Evolutionary conservation across 2,888 invertebrate genomes (phyloP).

Genomic region (Sarcophaga subvicina): DNA sequence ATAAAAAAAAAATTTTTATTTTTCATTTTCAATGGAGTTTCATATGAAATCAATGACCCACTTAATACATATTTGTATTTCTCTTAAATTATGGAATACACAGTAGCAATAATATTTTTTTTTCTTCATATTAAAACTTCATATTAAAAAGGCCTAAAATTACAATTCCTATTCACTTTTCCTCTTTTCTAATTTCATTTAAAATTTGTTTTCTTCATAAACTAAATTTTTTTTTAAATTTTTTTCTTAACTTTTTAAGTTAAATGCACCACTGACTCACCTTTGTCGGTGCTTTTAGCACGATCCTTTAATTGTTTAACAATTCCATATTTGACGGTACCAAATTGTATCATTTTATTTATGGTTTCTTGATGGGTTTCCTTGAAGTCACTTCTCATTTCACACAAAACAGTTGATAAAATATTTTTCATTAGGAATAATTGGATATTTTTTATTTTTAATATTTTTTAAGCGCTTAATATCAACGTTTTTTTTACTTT

Average conservation of each 20-base stretch:
- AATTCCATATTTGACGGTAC: conserved; percentile 86
- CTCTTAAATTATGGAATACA: too few species aligned
- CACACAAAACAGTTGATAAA: conserved; percentile 79
- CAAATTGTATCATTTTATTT: conserved; percentile 85
- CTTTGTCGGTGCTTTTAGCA: conserved; percentile 80
- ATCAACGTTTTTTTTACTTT: too few species aligned
- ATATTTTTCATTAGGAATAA: conserved; percentile 78
- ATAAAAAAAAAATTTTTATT: too few species aligned
- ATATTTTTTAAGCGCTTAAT: background rate
- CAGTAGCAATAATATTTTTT: too few species aligned
- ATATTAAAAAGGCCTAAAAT: too few species aligned
- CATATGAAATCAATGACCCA: too few species aligned
- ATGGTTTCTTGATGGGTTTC: conserved; percentile 82
- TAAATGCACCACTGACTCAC: conserved; percentile 73
- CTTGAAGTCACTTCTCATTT: conserved; percentile 82
- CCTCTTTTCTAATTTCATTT: too few species aligned
- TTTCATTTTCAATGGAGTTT: too few species aligned
- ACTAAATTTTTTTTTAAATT: background rate
- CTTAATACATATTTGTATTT: too few species aligned
- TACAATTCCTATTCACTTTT: too few species aligned
- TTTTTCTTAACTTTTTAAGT: background rate
- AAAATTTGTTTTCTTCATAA: background rate
- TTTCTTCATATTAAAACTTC: too few species aligned
- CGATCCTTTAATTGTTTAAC: conserved; percentile 82
- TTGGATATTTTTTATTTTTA: background rate